phyloP scores from a whole-genome alignment of 2,888 invertebrate genomes.

The Orthonevra nobilis region DNA sequence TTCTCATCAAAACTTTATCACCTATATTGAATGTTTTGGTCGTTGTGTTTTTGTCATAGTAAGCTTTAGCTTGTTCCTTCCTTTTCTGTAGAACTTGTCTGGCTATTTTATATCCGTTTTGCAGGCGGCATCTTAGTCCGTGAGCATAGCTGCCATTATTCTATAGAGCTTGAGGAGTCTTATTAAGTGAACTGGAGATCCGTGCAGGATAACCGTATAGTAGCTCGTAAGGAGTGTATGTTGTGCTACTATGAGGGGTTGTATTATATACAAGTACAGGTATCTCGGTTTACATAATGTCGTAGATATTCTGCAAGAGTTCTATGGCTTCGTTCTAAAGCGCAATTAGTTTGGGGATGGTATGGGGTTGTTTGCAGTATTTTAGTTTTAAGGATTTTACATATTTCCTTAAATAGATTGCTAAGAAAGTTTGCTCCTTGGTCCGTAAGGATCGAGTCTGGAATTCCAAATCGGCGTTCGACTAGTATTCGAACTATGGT shows the following conservation, averaged over 20 bases:
- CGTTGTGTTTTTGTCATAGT: background rate
- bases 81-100: background rate
- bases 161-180: no score
- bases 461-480: background rate
- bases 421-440: slow-evolving; percentile 8
- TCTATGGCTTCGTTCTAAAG: no score
- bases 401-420: slow-evolving; percentile 64
- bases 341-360: slow-evolving; percentile 64
- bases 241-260: slow-evolving; percentile 70
- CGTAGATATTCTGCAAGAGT: no score
- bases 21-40: background rate
- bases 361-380: slow-evolving; percentile 9
- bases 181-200: background rate
- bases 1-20: background rate
- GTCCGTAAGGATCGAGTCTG: background rate
- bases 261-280: background rate
- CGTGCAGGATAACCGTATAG: background rate
- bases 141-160: no score
- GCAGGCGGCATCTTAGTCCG: no score
- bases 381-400: background rate
- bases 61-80: background rate
- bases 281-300: no score
- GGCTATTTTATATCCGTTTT: background rate
- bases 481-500: background rate
- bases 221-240: background rate